Evolutionary conservation across 2,888 invertebrate species (phyloP).

Genomic region (Phanerotoma sp.): DNA sequence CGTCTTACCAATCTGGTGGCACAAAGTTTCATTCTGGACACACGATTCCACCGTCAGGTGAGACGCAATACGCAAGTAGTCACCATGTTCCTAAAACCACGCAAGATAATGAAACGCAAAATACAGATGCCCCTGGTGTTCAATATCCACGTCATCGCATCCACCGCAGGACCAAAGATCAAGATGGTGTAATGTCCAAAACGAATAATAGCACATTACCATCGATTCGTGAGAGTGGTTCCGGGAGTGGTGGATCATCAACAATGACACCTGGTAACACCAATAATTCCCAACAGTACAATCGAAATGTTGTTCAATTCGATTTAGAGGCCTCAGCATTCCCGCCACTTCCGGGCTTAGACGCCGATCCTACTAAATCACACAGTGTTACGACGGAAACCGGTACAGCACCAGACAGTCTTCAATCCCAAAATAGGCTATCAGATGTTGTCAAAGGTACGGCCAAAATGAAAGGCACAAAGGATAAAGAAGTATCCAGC

Average conservation of each 20-base stretch:
- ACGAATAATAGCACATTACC: slow-evolving; percentile 47
- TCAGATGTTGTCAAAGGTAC: slow-evolving; percentile 80
- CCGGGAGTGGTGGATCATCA: slow-evolving; percentile 14
- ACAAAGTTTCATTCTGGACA: slow-evolving; percentile 57
- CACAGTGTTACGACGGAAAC: slow-evolving; percentile 44
- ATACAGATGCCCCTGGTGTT: slow-evolving; percentile 42
- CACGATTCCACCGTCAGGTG: slow-evolving; percentile 27
- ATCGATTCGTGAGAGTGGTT: slow-evolving; percentile 46
- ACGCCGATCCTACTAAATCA: slow-evolving; percentile 51
- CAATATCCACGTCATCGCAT: slow-evolving; percentile 53
- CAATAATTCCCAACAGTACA: slow-evolving; percentile 26
- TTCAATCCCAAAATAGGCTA: slow-evolving; percentile 64
- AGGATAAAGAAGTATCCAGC: slow-evolving; percentile 45
- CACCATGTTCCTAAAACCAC: slow-evolving; percentile 37
- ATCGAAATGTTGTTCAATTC: slow-evolving; percentile 65
- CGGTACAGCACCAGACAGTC: slow-evolving; percentile 29
- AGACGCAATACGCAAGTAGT: slow-evolving; percentile 35
- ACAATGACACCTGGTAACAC: slow-evolving; percentile 7
- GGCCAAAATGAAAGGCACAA: slow-evolving; percentile 62
- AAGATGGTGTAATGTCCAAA: slow-evolving; percentile 46
- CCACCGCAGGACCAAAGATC: slow-evolving; percentile 57
- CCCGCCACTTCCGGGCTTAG: slow-evolving; percentile 75
- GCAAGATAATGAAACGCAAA: slow-evolving; percentile 44
- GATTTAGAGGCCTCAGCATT: slow-evolving; percentile 79
- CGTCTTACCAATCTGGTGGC: slow-evolving; percentile 50